phyloP scores from a whole-genome alignment of 2,113 vertebrate species.

The Rhinopomastus cyanomelas region DNA sequence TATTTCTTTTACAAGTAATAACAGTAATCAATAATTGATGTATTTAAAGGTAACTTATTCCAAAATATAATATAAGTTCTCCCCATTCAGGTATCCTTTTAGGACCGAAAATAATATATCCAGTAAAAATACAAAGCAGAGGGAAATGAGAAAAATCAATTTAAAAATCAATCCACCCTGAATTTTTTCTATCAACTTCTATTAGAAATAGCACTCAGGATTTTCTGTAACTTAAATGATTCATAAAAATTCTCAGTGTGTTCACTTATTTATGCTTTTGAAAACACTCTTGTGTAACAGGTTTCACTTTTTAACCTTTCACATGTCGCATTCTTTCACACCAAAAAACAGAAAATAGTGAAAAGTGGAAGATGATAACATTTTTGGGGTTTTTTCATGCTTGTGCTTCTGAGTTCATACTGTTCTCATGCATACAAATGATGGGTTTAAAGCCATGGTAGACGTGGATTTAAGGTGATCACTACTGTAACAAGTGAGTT shows the following conservation, averaged over 20 bases:
- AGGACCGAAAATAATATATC: not conserved
- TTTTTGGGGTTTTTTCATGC: not conserved
- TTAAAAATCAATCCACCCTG: slow-evolving; percentile 33
- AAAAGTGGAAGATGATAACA: not conserved
- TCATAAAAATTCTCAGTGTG: not conserved
- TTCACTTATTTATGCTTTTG: slow-evolving; percentile 33
- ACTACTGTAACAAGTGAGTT: not conserved
- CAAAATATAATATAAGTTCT: not conserved
- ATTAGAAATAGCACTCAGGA: not conserved
- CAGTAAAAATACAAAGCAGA: not conserved
- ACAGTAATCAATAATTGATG: not conserved
- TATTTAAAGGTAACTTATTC: not conserved
- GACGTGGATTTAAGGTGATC: not conserved
- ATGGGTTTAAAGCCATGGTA: not conserved
- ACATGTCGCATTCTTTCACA: not conserved
- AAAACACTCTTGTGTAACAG: slow-evolving; percentile 2
- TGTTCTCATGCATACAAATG: not conserved
- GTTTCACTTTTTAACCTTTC: slow-evolving; percentile 15
- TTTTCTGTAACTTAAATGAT: slow-evolving; percentile 24
- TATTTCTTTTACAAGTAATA: not conserved
- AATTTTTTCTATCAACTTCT: not conserved
- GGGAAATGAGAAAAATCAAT: slow-evolving; percentile 22
- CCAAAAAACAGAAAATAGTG: not conserved
- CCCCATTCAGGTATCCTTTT: not conserved
- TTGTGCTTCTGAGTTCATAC: not conserved